These are phyloP conservation scores for Agapetus fuscipes DNA, from an alignment of 2,888 invertebrate genomes.

Conservation along the genomic window DNA sequence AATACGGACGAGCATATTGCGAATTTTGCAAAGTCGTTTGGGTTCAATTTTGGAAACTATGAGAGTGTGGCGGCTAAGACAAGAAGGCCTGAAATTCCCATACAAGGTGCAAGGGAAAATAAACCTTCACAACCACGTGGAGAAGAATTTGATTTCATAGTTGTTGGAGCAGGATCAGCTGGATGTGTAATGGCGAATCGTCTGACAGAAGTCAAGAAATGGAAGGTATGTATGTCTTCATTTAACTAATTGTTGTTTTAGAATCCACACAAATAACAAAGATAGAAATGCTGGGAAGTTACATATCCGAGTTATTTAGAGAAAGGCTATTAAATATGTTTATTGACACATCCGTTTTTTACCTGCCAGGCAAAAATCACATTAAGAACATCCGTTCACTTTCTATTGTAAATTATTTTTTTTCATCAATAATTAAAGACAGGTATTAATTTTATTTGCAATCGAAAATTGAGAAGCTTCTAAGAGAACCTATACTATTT, in stretches of 20 bases:
- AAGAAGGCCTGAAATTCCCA: not conserved
- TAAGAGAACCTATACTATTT: too few species aligned
- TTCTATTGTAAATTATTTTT: too few species aligned
- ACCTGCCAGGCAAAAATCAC: too few species aligned
- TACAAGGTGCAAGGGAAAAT: not conserved
- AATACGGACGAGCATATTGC: slow-evolving; percentile 14
- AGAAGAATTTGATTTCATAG: slow-evolving; percentile 49
- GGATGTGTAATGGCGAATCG: slow-evolving; percentile 59
- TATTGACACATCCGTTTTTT: too few species aligned
- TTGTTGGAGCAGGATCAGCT: slow-evolving; percentile 58
- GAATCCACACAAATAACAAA: not conserved
- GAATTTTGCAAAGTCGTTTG: slow-evolving; percentile 15
- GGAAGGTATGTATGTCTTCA: slow-evolving; percentile 46
- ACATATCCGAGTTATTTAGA: too few species aligned
- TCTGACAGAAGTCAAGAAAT: slow-evolving; percentile 49
- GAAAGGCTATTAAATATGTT: too few species aligned
- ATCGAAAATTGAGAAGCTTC: too few species aligned
- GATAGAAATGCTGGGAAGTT: not conserved
- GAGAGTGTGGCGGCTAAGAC: not conserved
- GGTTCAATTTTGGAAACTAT: not conserved
- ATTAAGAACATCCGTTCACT: too few species aligned
- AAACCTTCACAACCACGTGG: slow-evolving; percentile 16
- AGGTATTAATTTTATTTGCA: too few species aligned
- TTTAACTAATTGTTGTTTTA: too few species aligned
- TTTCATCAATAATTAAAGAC: too few species aligned